Conservation (phyloP, 2,888 invertebrate species). For the Neoitamus cyanurus region DNA sequence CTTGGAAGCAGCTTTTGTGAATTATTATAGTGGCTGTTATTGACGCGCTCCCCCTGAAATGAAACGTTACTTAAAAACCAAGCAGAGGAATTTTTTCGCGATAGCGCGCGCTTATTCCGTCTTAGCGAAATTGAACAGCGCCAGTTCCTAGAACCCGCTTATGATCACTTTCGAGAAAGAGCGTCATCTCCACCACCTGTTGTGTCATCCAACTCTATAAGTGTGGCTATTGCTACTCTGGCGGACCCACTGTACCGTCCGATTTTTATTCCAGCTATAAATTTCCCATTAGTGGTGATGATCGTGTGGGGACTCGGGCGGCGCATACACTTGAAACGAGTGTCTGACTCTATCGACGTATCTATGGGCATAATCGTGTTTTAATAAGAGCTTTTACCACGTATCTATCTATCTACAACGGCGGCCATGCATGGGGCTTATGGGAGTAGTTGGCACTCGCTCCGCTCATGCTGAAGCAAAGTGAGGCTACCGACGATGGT, state of each 20-base stretch:
- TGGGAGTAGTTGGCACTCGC: background rate
- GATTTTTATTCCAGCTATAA: slow-evolving; percentile 7
- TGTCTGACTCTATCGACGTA: slow-evolving; percentile 1
- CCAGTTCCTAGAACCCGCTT: slow-evolving; percentile 3
- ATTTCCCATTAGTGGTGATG: slow-evolving; percentile 19
- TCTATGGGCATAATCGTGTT: slow-evolving; percentile 22
- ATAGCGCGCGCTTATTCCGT: background rate
- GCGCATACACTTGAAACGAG: background rate
- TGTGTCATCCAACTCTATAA: slow-evolving; percentile 16
- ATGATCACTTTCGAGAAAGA: background rate
- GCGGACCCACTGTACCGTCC: background rate
- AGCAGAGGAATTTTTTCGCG: background rate
- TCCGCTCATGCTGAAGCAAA: background rate
- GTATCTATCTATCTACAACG: slow-evolving; percentile 27
- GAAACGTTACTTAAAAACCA: background rate
- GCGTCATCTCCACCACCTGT: slow-evolving; percentile 32
- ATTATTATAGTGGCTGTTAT: background rate
- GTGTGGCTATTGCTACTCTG: background rate
- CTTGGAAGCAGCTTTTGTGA: background rate
- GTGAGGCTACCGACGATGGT: slow-evolving; percentile 18
- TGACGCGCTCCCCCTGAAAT: background rate
- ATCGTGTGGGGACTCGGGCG: background rate
- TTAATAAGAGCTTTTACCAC: slow-evolving; percentile 40
- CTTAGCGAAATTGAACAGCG: background rate
- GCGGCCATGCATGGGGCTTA: background rate